Percentiles rank a stretch among this genome's conserved stretches.
Evolutionary conservation across 2,113 vertebrate genomes (phyloP).

Genomic region (Sclerurus mexicanus): DNA sequence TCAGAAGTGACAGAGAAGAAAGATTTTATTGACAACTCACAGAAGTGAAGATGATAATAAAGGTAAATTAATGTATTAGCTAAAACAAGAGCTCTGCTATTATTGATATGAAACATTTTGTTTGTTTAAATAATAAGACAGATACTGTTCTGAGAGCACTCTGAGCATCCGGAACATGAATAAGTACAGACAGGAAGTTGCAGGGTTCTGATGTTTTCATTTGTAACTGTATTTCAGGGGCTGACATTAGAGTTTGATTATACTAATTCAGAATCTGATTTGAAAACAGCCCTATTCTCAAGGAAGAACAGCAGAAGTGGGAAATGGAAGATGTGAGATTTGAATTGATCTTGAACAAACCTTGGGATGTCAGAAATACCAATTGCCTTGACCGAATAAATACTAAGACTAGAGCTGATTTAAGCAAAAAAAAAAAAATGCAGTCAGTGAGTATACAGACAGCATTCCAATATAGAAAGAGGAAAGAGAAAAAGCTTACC

Average conservation of each 20-base stretch:
- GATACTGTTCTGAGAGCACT: background rate
- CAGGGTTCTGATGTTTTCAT: background rate
- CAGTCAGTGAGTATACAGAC: background rate
- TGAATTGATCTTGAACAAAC: background rate
- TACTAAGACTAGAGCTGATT: background rate
- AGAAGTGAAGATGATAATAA: background rate
- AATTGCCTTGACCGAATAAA: background rate
- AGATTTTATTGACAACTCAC: background rate
- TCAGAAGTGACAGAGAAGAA: background rate
- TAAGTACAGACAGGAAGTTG: background rate
- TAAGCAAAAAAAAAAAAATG: background rate
- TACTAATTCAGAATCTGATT: background rate
- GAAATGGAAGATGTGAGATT: background rate
- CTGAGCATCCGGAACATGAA: background rate
- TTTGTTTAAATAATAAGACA: background rate
- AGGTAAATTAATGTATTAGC: background rate
- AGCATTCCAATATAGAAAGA: background rate
- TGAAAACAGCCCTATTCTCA: background rate
- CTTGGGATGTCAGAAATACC: background rate
- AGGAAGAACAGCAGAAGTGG: background rate
- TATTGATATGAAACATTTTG: background rate
- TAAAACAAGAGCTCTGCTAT: background rate
- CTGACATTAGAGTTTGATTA: background rate
- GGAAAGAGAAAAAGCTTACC: background rate
- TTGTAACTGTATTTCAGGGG: background rate